Base-by-base conservation (phyloP, 2,113 vertebrate genomes). In the Riparia riparia region DNA sequence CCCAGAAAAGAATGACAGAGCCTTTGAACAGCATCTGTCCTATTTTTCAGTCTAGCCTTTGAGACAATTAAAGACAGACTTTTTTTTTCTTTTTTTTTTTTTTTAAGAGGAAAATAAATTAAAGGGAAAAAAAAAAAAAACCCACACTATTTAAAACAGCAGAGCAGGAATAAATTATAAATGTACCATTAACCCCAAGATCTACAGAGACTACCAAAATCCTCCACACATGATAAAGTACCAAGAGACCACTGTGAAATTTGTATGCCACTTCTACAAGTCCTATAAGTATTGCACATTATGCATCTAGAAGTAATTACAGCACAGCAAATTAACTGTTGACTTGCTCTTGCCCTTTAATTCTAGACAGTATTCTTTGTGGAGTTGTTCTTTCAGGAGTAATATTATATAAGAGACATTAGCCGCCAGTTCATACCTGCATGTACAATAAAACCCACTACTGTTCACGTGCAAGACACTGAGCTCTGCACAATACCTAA, bases 291-390 rank as follows among this genome's bases (percentile, higher is more conserved):
- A 91, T 91, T 93, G 84, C 90, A 88, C 54, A 80, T 90, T 90
- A 95, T 81, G 69, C 87, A 96, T 88, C 92, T 89, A 94, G 88
- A 96, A 96, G 86, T 94, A 97, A 95, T 95, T 96, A 96, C 92
- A 96, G 93, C 78, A 86, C 88, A 93, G 72, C 82, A 88, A 97
- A 96, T 97, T 96, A 96, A 96, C 93, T 94, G 86, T 95, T 97
- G 92, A 92, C 93, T 96, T 92, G 86, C 92, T 96, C 93, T 83
- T 96, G 94, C 88, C 93, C 90, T 95, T 88, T 92, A 92, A 92
- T 93, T 94, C 80, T 81, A 96, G 86, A 84, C 80, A 89, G 80
- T 83, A 94, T 93, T 93, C 90, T 96, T 96, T 53, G 72, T 84
- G 95, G 80, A 96, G 69, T 76, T 96, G 72, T 97, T 95, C 76